Evolutionary conservation across 2,797 vertebrate species (phyloP), one percentile per base, ranked within the genome.

Genomic region (Rhabdomys pumilio): DNA sequence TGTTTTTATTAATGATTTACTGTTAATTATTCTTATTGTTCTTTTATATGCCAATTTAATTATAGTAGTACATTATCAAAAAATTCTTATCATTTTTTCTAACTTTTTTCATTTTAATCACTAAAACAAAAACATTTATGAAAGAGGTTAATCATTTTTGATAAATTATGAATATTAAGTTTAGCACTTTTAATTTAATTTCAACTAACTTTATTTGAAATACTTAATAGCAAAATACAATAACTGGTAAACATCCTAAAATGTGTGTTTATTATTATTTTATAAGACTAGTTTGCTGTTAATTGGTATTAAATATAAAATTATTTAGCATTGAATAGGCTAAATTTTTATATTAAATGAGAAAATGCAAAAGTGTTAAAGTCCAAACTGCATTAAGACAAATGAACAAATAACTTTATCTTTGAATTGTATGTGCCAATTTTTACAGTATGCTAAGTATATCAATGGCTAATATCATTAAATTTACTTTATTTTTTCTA

Each of bases 1-100:
- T 75, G 22, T 75, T 75, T 67, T 75, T 13, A 44, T 44, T 44
- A 91, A 94, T 0, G 9, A 61, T 85, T 77, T 53, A 80, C 7
- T 89, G 59, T 24, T 85, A 13, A 67, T 67, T 24, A 50, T 50
- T n/a, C 26, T 85, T 85, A 34, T 31, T 80, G 22, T 89, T 15
- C 3, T 91, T 91, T 93, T 47, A 73, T 63, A 72, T 26, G 61
- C 4, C 87, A 10, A 90, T 90, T 82, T 53, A 96, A 38, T 17
- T 82, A 87, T 73, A 90, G 31, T 90, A 87, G 88, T n/a, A 86
- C n/a, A 86, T 89, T 76, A 88, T 81, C 79, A 72, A 10, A 2
- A 80, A 76, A 72, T 17, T 19, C 15, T 77, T 77, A 85, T 44
- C 59, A 47, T 85, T 50, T 22, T 91, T 89, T n/a, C 22, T 17